Evolutionary conservation across 2,797 vertebrate species (phyloP), one percentile per base, ranked within the genome.

Genomic region (Melanotaenia parkinsoni): DNA sequence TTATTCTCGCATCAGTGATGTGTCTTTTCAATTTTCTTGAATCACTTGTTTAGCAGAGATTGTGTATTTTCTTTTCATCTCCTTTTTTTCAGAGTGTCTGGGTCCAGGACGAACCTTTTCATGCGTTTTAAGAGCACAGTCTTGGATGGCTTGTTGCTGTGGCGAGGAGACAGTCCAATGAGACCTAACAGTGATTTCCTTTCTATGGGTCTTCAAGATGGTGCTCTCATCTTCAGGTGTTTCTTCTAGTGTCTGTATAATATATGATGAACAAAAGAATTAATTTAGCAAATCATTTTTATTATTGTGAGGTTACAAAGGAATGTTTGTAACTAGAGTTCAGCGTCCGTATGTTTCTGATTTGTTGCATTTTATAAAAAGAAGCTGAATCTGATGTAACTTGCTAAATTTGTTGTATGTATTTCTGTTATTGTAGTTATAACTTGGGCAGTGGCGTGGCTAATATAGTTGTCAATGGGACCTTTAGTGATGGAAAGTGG

Each of bases 41-140:
- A 14, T 30, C 4, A 56, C 26, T 32, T 53, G 11, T 60, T 38
- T 24, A 47, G 50, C 2, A 45, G 24, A 6, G 4, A 56, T 12
- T 2, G 6, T 60, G 3, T 28, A 56, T 59, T 38, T 73, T 5
- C 57, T 0, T n/a, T 38, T 66, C 12, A 5, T 58, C 0, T n/a
- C 30, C 61, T 13, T 60, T 11, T 53, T 50, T 30, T 20, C 82
- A 99, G 97, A 86, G 93, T 97, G 1, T 97, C 98, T 1, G 98
- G 98, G 35, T 95, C 96, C 59, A 96, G 97, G 83, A 96, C 95
- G 0, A 98, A 95, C 0, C 91, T 96, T 2, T 99, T 99, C 82
- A 96, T 99, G 96, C 95, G 96, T 47, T 99, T 99, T 89, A 99
- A 97, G 91, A 97, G 97, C 50, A 95, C 94, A 3, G 93, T 95